Evolutionary conservation across 2,888 invertebrate genomes (phyloP).

Genomic region (Scelioninae gen. 2): DNA sequence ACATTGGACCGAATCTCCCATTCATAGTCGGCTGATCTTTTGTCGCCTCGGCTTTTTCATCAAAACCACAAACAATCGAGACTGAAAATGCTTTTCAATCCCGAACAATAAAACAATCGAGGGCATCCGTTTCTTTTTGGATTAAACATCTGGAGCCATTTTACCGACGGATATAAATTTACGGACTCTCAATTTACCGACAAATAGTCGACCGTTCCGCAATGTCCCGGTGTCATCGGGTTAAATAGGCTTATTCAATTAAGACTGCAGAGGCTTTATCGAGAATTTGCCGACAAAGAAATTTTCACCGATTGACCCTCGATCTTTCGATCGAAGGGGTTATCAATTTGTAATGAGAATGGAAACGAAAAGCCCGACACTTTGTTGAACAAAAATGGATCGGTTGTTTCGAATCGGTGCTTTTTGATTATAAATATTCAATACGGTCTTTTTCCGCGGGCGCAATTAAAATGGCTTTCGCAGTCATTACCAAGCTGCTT

Average conservation of each 20-base stretch:
- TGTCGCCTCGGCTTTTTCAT: conserved; percentile 59
- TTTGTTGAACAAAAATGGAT: too few species aligned
- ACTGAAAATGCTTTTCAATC: conserved; percentile 60
- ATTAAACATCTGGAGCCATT: conserved; percentile 54
- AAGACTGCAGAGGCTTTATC: conserved; percentile 11
- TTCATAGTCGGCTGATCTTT: conserved; percentile 51
- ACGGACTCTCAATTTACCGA: conserved; percentile 45
- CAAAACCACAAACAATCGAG: conserved; percentile 59
- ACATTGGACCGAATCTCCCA: conserved; percentile 46
- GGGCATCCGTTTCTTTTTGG: conserved; percentile 52
- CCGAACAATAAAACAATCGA: conserved; percentile 57
- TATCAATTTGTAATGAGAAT: not conserved
- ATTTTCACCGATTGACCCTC: not conserved
- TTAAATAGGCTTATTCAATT: conserved; percentile 53
- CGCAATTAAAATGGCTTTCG: too few species aligned
- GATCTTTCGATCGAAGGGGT: not conserved
- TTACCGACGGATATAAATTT: conserved; percentile 48
- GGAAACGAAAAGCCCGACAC: not conserved
- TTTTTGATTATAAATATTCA: too few species aligned
- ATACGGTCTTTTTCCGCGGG: too few species aligned
- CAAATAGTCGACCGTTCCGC: conserved; percentile 38
- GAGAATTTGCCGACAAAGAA: not conserved
- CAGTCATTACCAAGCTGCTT: too few species aligned
- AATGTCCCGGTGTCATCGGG: conserved; percentile 17
- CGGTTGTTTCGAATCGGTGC: not conserved